Evolutionary conservation across 1,140 invertebrate species (phyloP), one percentile per base, ranked within the genome.

Genomic region (Lucilia sericata): DNA sequence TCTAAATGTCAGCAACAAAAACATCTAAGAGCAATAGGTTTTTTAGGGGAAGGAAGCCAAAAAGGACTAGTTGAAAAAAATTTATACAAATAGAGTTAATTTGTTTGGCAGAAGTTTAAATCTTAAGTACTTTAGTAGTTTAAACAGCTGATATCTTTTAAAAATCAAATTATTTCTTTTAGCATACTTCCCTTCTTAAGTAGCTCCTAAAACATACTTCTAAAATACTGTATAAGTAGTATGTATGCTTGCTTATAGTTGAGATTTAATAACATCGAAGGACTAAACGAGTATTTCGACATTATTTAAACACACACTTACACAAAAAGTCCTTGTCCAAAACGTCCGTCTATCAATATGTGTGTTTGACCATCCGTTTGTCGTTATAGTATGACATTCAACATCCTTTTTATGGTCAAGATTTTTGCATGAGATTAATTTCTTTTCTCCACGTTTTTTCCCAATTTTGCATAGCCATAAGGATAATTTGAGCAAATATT

Each of bases 291-390:
- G 21, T 25, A 70, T 70, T 21, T 25, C 21, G 65, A 25, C 65
- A 70, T 21, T 21, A 70, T 70, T 25, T 70, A 70, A 21, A 19
- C n/a, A 21, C 19, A 60, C n/a, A 42, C 42, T 42, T 42, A 60
- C n/a, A 60, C 55, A 60, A n/a, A 13, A n/a, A n/a, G 55, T 60
- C 55, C 55, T 60, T 60, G n/a, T 60, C 55, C 55, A 70, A 21
- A 30, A 70, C 17, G 51, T 13, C 51, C 51, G 51, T 55, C 51
- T 55, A n/a, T 55, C 51, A 2, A 12, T 55, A 4, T 55, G 51
- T 55, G 4, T 49, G 25, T 30, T 30, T 30, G 25, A 30, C 42
- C 42, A 42, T 8, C 10, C 4, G 51, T 55, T 17, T 55, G 13
- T 55, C 17, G 13, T n/a, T 13, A 55, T 4, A 55, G 42, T 42